phyloP scores from a whole-genome alignment of 2,888 invertebrate genomes.

The Diplolepis rosae region DNA sequence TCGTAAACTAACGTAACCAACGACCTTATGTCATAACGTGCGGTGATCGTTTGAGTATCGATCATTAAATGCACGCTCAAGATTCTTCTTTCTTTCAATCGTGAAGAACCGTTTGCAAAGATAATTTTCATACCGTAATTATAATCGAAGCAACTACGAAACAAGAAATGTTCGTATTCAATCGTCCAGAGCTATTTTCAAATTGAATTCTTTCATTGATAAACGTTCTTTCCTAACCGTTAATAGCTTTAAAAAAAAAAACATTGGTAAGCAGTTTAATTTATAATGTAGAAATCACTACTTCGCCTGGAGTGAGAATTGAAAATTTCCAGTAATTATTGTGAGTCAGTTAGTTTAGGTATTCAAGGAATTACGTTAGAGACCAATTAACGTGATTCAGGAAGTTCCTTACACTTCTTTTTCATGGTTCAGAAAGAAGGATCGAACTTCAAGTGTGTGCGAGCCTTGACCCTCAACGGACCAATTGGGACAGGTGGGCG shows the following conservation, averaged over 20 bases:
- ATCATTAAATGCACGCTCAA: neutral
- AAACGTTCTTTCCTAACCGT: neutral
- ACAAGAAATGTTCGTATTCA: neutral
- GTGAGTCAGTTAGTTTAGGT: neutral
- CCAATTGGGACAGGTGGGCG: neutral
- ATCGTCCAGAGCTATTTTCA: neutral
- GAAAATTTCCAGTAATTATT: neutral
- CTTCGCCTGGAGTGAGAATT: too few species aligned
- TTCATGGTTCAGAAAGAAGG: neutral
- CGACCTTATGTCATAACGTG: constrained; percentile 21
- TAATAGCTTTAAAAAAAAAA: neutral
- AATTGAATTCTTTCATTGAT: neutral
- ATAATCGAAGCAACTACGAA: neutral
- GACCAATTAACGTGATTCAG: neutral
- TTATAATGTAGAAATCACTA: neutral
- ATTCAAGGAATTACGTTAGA: neutral
- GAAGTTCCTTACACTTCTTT: neutral
- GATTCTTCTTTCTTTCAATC: neutral
- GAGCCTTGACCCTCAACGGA: neutral
- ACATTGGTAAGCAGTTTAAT: neutral
- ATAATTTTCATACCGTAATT: neutral
- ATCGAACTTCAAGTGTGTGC: neutral
- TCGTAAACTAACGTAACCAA: neutral
- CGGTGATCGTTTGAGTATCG: constrained; percentile 8
- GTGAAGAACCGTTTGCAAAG: neutral